These are phyloP conservation scores for Xenus cinereus DNA, from an alignment of 2,113 vertebrate species.

Conservation along the genomic window DNA sequence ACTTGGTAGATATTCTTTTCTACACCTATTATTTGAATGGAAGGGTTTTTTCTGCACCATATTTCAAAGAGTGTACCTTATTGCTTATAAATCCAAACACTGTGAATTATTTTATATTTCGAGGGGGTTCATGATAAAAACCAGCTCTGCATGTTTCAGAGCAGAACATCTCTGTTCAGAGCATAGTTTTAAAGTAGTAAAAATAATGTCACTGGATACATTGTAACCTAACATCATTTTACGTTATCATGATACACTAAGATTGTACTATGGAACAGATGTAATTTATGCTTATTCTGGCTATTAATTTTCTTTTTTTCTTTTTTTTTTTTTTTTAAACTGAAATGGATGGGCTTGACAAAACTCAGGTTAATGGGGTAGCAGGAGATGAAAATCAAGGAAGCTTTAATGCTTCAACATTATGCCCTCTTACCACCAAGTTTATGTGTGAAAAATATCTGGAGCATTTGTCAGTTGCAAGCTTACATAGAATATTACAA, in stretches of 20 bases:
- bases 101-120: slow-evolving; percentile 22
- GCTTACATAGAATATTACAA: not conserved
- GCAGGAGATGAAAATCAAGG: not conserved
- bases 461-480: not conserved
- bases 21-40: not conserved
- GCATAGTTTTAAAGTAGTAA: not conserved
- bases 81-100: slow-evolving; percentile 11
- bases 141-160: not conserved
- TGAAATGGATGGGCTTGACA: not conserved
- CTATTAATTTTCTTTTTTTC: not conserved
- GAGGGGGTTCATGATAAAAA: not conserved
- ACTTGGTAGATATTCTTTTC: not conserved
- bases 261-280: not conserved
- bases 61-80: not conserved
- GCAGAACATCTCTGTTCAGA: not conserved
- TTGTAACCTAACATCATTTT: not conserved
- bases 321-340: not conserved
- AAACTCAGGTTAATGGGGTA: not conserved
- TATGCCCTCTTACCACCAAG: not conserved
- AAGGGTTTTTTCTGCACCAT: not conserved
- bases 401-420: not conserved
- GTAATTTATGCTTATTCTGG: not conserved
- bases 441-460: not conserved
- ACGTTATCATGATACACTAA: not conserved
- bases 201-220: not conserved